These are phyloP conservation scores for Drosophila repleta DNA, from an alignment of 1,140 invertebrate species.

Conservation along the genomic window DNA sequence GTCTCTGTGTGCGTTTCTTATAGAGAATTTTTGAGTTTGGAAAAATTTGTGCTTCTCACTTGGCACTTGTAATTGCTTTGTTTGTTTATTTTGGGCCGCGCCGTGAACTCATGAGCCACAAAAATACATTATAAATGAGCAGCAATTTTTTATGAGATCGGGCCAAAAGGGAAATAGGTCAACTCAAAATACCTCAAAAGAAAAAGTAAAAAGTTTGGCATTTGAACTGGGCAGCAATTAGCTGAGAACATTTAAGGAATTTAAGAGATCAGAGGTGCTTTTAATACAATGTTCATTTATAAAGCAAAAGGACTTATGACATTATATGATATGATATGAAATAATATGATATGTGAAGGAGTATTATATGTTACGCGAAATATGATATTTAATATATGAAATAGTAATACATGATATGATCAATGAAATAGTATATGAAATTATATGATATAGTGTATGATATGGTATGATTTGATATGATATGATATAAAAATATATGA, in stretches of 20 bases:
- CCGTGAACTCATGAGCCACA: conserved; percentile 19
- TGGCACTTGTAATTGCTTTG: conserved; percentile 56
- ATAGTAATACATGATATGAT: too few species aligned
- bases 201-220: not conserved
- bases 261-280: too few species aligned
- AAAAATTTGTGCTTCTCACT: conserved; percentile 53
- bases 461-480: too few species aligned
- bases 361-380: too few species aligned
- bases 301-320: too few species aligned
- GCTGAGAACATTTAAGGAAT: not conserved
- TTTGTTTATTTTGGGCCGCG: conserved; percentile 47
- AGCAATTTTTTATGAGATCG: not conserved
- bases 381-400: too few species aligned
- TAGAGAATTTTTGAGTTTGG: conserved; percentile 44
- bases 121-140: conserved; percentile 5
- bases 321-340: too few species aligned
- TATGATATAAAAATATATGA: too few species aligned
- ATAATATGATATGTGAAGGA: too few species aligned
- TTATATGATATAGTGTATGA: too few species aligned
- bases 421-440: too few species aligned
- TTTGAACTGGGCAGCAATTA: not conserved
- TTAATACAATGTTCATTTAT: too few species aligned
- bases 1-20: conserved; percentile 19
- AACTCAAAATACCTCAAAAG: not conserved
- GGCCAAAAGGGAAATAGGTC: conserved; percentile 26